Evolutionary conservation across 2,113 vertebrate species (phyloP), one percentile per base, ranked within the genome.

Genomic region (Barbus barbus): DNA sequence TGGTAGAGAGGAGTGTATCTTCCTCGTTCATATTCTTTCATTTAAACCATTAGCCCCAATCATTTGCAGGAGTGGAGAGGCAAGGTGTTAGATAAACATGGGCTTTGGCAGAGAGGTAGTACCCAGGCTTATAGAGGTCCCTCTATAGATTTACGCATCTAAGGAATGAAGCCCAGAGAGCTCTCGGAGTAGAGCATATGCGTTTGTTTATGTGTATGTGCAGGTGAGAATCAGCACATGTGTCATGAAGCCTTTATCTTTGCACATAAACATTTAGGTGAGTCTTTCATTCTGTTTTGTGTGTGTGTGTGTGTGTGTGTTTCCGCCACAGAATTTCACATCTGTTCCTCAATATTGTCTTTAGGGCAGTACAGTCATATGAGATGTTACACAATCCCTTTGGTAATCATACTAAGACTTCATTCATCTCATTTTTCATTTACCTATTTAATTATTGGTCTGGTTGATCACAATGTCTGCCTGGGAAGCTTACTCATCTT

Each of bases 31-130:
- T 65, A 71, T 71, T 71, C 63, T 81, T 65, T 63, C 28, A 81
- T 41, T 61, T 69, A 61, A 82, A 51, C 56, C 41, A 61, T 63
- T 38, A 81, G 14, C 14, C 46, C 28, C 58, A 82, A 80, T 84
- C 46, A 58, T 56, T 87, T 80, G 81, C 87, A 88, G 85, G 33
- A 87, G 86, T 87, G 63, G 63, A 77, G 24, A 81, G 71, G 48
- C 44, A n/a, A 74, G 26, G 56, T 14, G 46, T 86, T 77, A 38
- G 82, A 33, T 83, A 81, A 79, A 79, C 79, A 77, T 56, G 80
- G 69, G n/a, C 60, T 51, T 84, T 86, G 69, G 61, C 61, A 77
- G 26, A 33, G 24, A 31, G 81, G 24, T 73, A 80, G 60, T 60
- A n/a, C 44, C 38, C 51, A 82, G 78, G 53, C 71, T 78, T 41